Evolutionary conservation across 1,140 invertebrate genomes (phyloP).

Genomic region (Dufourea novaeangliae): DNA sequence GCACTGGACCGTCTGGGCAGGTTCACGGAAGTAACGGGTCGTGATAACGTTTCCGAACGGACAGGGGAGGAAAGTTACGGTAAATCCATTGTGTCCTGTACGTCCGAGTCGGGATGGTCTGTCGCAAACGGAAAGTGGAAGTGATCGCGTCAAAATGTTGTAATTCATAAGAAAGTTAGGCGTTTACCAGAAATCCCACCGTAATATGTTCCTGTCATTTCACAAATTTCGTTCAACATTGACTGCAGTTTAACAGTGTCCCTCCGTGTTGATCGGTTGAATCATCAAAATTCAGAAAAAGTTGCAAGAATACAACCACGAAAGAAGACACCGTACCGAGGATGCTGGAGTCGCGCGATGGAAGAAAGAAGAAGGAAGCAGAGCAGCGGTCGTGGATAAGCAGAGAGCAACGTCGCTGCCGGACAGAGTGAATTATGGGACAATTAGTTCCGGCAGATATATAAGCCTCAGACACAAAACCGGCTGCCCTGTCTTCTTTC

Average conservation of each 20-base stretch:
- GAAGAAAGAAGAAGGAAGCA: conserved; percentile 21
- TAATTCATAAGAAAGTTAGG: background rate
- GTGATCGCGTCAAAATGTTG: background rate
- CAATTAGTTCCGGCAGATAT: conserved; percentile 77
- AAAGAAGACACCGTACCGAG: background rate
- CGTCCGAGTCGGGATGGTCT: background rate
- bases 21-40: conserved; percentile 48
- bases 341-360: conserved; percentile 5
- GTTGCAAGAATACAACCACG: background rate
- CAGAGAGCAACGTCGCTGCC: conserved; percentile 64
- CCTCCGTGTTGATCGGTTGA: too few relatives aligned
- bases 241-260: background rate
- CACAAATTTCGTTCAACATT: background rate
- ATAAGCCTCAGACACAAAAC: conserved; percentile 70
- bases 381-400: conserved; percentile 62
- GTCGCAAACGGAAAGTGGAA: background rate
- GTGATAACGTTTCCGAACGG: conserved; percentile 38
- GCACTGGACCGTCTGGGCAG: conserved; percentile 38
- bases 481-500: conserved; percentile 37
- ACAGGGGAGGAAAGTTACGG: conserved; percentile 42
- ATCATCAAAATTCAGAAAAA: too few relatives aligned
- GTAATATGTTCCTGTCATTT: background rate
- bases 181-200: background rate
- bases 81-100: background rate
- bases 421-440: conserved; percentile 74